These are phyloP conservation scores for Channa striata DNA, from an alignment of 2,797 vertebrate genomes.

Conservation along the genomic window DNA sequence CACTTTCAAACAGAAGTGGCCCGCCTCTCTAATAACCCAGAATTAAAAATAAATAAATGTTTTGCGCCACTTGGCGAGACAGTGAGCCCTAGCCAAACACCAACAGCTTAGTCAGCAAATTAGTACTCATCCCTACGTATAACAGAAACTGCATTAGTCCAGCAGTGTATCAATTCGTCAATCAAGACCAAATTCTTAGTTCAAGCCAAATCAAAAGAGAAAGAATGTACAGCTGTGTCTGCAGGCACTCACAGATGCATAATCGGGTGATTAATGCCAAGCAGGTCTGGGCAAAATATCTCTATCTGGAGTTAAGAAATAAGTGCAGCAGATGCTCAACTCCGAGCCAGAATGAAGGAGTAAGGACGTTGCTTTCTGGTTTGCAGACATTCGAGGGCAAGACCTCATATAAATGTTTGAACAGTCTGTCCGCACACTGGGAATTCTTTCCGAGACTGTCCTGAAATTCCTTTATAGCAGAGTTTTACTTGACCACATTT, in stretches of 20 bases:
- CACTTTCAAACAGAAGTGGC: slow-evolving; percentile 31
- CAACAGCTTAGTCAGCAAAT: slow-evolving; percentile 61
- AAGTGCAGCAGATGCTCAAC: slow-evolving; percentile 57
- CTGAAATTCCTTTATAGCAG: slow-evolving; percentile 47
- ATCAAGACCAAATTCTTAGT: slow-evolving; percentile 25
- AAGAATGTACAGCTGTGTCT: slow-evolving; percentile 6
- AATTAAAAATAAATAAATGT: slow-evolving; percentile 47
- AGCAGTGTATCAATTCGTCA: slow-evolving; percentile 38
- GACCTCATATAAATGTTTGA: slow-evolving; percentile 74
- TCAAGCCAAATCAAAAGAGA: slow-evolving; percentile 7
- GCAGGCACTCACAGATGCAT: slow-evolving; percentile 16
- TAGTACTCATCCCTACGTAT: slow-evolving; percentile 53
- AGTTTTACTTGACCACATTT: slow-evolving; percentile 34
- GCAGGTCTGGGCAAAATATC: slow-evolving; percentile 27
- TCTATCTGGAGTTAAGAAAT: slow-evolving; percentile 34
- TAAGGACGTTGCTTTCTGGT: slow-evolving; percentile 34
- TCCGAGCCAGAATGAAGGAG: slow-evolving; percentile 25
- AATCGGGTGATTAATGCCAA: slow-evolving; percentile 15
- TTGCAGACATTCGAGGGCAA: slow-evolving; percentile 48
- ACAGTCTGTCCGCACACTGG: slow-evolving; percentile 55
- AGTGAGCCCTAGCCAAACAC: slow-evolving; percentile 17
- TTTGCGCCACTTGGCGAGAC: slow-evolving; percentile 48
- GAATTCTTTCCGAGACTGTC: slow-evolving; percentile 25
- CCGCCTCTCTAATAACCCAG: slow-evolving; percentile 68
- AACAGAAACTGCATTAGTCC: slow-evolving; percentile 42